Conservation (phyloP, 1,140 invertebrate species). For the Oscheius sp. region DNA sequence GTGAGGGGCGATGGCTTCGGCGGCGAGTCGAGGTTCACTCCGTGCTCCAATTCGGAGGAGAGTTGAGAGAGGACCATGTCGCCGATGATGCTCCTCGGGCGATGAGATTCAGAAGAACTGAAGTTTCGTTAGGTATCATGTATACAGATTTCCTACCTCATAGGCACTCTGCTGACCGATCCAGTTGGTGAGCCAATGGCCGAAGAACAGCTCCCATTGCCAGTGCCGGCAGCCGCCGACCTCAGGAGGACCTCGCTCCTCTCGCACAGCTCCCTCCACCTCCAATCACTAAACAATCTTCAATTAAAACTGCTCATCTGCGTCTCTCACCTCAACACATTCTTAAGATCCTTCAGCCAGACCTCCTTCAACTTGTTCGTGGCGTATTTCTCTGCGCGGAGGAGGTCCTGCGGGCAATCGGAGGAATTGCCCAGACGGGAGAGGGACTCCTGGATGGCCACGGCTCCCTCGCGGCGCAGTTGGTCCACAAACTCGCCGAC, state of each 20-base stretch:
- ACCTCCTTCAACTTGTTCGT: constrained; percentile 3
- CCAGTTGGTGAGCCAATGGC: constrained; percentile 3
- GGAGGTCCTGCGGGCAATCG: neutral
- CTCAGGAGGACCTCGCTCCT: neutral
- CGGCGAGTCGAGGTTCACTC: constrained; percentile 8
- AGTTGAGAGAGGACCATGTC: constrained; percentile 15
- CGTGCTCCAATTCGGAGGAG: neutral
- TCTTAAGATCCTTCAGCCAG: neutral
- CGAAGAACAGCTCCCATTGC: neutral
- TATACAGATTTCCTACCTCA: neutral
- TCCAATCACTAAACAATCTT: constrained; percentile 18
- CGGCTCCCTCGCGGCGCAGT: neutral
- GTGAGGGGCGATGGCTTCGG: constrained; percentile 5
- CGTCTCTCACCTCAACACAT: constrained; percentile 2
- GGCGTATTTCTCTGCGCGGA: neutral
- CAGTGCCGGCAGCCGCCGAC: neutral
- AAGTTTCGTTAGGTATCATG: neutral
- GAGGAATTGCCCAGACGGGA: neutral
- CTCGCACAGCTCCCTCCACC: constrained; percentile 31
- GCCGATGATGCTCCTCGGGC: constrained; percentile 33
- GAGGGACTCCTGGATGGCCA: neutral
- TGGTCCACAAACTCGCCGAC: constrained; percentile 21
- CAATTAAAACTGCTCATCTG: neutral
- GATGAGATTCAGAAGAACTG: neutral
- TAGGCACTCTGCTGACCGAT: neutral